Evolutionary conservation across 2,888 invertebrate genomes (phyloP), one percentile per base, ranked within the genome.

Genomic region (Phalera bucephala): DNA sequence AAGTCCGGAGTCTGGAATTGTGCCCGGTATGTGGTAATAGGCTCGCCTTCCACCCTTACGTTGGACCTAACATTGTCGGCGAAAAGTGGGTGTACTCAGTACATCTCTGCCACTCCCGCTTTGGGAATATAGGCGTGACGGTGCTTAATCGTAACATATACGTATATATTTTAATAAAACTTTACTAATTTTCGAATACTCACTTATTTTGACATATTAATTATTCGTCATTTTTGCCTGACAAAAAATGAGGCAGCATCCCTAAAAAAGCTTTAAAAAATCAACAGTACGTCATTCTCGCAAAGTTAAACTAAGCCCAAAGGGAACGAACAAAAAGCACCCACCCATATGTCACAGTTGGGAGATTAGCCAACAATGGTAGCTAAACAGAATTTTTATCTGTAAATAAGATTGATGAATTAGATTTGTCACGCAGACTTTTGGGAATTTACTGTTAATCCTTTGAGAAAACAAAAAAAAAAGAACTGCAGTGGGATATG

Each of bases 301-400:
- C 33, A 40, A 42, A 40, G 36, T 50, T 38, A 38, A 43, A 49
- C 9, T 44, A 23, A 52, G 52, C 44, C 62, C 55, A 53, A 28
- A 40, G 48, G 54, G 59, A 41, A 35, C 30, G 40, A 43, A 56
- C 43, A 47, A 40, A 59, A 61, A 54, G 52, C 49, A 62, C 51
- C 49, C 31, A 40, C 32, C 54, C 53, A 69, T 69, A 53, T 61
- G 66, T 69, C 69, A 61, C 44, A 58, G 55, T 31, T 40, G 40
- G 29, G 31, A 33, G 52, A 59, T 60, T 47, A 57, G 32, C 42
- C 45, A 42, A 55, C 42, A 51, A 55, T 58, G 51, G 63, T 61
- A 55, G 64, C 64, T 51, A 68, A 70, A 63, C 45, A 50, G n/a
- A 33, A 30, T 52, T 60, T 61, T 64, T 66, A 65, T 69, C 59